Conservation (phyloP, 2,797 vertebrate genomes). For the Pseudomugil gertrudae region DNA sequence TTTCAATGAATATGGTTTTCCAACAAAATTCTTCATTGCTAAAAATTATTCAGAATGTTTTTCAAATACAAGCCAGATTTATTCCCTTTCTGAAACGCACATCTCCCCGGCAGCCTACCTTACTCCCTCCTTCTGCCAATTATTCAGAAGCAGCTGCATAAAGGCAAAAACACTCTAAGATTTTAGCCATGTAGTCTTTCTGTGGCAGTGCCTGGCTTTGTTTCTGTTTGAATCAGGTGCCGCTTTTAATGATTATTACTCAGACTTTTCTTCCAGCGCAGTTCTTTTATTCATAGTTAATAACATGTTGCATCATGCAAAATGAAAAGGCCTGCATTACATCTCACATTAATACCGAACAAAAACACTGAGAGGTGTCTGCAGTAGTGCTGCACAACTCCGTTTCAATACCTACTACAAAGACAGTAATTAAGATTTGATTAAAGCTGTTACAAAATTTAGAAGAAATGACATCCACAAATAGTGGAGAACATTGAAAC, state of each 20-base stretch:
- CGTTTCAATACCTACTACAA: constrained; percentile 50
- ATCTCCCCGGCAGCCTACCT: constrained; percentile 6
- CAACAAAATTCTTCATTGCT: background rate
- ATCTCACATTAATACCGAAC: constrained; percentile 57
- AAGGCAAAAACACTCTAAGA: constrained; percentile 19
- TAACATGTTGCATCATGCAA: constrained; percentile 65
- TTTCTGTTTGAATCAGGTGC: constrained; percentile 55
- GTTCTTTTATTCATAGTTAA: constrained; percentile 66
- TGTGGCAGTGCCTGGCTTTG: constrained; percentile 32
- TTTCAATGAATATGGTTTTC: background rate
- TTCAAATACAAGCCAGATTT: background rate
- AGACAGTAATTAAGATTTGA: constrained; percentile 52
- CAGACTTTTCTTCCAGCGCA: constrained; percentile 44
- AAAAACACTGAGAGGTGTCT: constrained; percentile 58
- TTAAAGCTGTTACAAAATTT: constrained; percentile 32
- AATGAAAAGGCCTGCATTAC: constrained; percentile 60
- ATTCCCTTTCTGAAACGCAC: background rate
- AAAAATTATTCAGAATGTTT: constrained; percentile 6
- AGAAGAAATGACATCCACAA: constrained; percentile 22
- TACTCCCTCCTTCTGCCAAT: background rate
- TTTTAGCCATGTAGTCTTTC: constrained; percentile 10
- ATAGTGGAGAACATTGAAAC: background rate
- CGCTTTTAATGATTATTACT: constrained; percentile 54
- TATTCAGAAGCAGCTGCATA: constrained; percentile 4
- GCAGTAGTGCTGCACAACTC: constrained; percentile 48